Evolutionary conservation across 2,888 invertebrate species (phyloP), one percentile per base, ranked within the genome.

Genomic region (Paralinhomoeus sp.): DNA sequence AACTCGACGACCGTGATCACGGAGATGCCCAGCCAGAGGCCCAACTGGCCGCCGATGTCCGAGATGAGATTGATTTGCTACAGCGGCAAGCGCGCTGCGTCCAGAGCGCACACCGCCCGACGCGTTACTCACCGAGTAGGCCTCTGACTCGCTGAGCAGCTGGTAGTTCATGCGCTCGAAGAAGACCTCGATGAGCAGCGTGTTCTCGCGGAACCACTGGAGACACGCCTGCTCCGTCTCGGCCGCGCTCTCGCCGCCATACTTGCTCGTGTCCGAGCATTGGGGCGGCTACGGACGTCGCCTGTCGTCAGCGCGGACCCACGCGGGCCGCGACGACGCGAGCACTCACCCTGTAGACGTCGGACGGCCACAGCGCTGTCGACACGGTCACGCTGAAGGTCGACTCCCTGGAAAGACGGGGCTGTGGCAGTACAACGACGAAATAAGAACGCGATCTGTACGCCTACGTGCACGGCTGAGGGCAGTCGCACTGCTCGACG

Each of bases 41-140:
- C 63, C 18, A 63, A 53, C 47, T 63, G 62, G 17, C 63, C 64
- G 3, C 64, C 64, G 24, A 63, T 54, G 47, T 64, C 64, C 24
- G 62, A 63, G 24, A 63, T 58, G 47, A 64, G 54, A 45, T 58
- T 63, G 49, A 61, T 55, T 7, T 59, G 53, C 63, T 64, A 53
- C 38, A 51, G 12, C 13, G 18, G n/a, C n/a, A n/a, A n/a, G n/a
- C n/a, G n/a, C n/a, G n/a, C n/a, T n/a, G n/a, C n/a, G n/a, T n/a
- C n/a, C n/a, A n/a, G n/a, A n/a, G n/a, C n/a, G n/a, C n/a, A n/a
- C n/a, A n/a, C n/a, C n/a, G n/a, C n/a, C n/a, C n/a, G n/a, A n/a
- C n/a, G n/a, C n/a, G n/a, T n/a, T 5, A 39, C 45, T 34, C 45
- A 56, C 57, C 35, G 50, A 48, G 50, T 58, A 58, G 2, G 54